phyloP scores from a whole-genome alignment of 2,113 vertebrate species.

The Genyomyrus donnyi region DNA sequence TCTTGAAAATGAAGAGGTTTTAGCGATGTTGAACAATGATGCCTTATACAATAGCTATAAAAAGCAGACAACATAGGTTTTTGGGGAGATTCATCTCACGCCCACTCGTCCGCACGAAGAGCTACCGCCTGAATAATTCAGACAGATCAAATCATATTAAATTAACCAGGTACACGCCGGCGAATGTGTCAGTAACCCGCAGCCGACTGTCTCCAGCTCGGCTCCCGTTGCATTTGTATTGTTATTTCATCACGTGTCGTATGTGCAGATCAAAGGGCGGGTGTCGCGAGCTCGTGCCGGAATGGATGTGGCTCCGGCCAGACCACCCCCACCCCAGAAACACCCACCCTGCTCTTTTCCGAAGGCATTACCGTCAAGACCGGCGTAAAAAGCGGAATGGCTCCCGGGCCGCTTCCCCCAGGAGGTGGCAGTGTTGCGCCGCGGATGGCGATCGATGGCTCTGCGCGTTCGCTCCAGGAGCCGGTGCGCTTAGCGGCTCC shows the following conservation, averaged over 20 bases:
- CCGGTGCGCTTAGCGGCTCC: background rate
- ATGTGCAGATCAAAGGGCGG: background rate
- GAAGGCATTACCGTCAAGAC: conserved; percentile 9
- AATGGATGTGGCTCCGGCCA: conserved; percentile 4
- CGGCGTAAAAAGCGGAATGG: background rate
- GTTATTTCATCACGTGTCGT: conserved; percentile 12
- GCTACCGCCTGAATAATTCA: background rate
- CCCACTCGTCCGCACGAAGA: conserved; percentile 8
- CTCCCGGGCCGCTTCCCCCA: background rate
- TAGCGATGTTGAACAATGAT: background rate
- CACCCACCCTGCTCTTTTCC: background rate
- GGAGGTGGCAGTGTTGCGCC: conserved; percentile 17
- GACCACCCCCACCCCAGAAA: background rate
- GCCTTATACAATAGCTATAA: conserved; percentile 7
- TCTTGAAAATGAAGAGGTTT: conserved; percentile 16
- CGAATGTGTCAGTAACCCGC: background rate
- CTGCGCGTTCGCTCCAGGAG: background rate
- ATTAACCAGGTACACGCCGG: background rate
- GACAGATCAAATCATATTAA: conserved; percentile 11
- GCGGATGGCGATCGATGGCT: background rate
- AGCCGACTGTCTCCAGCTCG: background rate
- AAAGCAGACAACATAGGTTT: conserved; percentile 11
- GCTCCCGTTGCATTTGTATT: background rate
- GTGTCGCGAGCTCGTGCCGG: background rate
- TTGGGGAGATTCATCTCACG: background rate